Conservation (phyloP, 2,797 vertebrate genomes). For the Cyclura pinguis region DNA sequence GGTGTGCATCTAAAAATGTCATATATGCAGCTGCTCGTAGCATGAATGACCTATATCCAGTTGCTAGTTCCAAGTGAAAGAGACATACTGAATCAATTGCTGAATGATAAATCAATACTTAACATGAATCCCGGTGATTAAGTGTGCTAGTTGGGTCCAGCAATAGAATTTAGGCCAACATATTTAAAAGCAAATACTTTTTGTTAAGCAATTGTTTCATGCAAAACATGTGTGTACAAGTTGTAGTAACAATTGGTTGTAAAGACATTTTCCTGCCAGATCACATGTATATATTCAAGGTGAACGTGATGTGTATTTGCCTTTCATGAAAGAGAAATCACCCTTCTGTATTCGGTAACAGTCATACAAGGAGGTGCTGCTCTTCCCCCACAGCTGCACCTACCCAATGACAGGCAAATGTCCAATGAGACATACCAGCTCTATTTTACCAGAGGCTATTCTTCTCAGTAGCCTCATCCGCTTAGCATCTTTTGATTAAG, state of each 20-base stretch:
- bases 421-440: constrained; percentile 24
- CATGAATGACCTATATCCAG: not conserved
- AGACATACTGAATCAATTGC: too few relatives aligned
- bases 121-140: too few relatives aligned
- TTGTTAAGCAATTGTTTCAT: not conserved
- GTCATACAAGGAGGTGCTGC: constrained; percentile 31
- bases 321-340: constrained; percentile 32
- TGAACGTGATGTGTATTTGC: constrained; percentile 5
- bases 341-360: constrained; percentile 39
- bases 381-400: constrained; percentile 41
- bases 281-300: constrained; percentile 14
- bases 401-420: constrained; percentile 27
- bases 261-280: not conserved
- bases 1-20: not conserved
- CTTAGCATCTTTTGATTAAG: constrained; percentile 53
- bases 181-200: not conserved
- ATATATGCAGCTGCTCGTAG: not conserved
- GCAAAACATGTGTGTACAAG: not conserved
- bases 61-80: too few relatives aligned
- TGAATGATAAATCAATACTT: too few relatives aligned
- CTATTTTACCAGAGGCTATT: constrained; percentile 33
- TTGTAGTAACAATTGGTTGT: constrained; percentile 14
- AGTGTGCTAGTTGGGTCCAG: too few relatives aligned
- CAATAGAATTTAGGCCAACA: too few relatives aligned
- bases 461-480: constrained; percentile 33